Percentiles rank a stretch among this genome's conserved stretches.
phyloP scores from a whole-genome alignment of 2,113 vertebrate species.

The Dunckerocampus dactyliophorus region DNA sequence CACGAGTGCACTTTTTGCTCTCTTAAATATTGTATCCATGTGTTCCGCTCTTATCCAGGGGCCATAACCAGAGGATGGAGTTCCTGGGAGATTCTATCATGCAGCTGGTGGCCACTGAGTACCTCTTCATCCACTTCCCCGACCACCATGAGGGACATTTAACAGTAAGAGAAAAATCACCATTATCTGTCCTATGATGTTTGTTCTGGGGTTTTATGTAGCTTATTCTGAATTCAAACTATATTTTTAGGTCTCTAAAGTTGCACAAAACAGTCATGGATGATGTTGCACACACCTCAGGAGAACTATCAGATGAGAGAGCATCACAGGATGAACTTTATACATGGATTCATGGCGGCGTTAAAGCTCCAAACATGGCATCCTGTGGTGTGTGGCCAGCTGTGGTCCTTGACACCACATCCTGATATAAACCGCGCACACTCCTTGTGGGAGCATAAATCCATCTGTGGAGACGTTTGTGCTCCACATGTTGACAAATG shows the following conservation, averaged over 20 bases:
- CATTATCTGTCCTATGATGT: background rate
- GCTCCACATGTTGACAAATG: background rate
- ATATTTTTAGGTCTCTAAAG: no score
- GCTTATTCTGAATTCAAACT: no score
- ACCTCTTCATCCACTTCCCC: conserved; percentile 98
- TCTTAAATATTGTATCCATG: background rate
- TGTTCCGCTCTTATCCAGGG: conserved; percentile 70
- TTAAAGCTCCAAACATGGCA: background rate
- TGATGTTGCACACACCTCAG: no score
- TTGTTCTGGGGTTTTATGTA: no score
- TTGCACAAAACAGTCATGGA: no score
- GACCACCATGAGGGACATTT: conserved; percentile 98
- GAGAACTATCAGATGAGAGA: no score
- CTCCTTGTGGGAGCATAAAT: background rate
- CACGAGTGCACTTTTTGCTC: background rate
- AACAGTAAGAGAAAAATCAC: conserved; percentile 77
- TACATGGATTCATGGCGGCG: no score
- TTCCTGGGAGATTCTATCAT: conserved; percentile 99
- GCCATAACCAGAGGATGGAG: conserved; percentile 99
- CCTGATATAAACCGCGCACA: background rate
- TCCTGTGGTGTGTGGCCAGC: background rate
- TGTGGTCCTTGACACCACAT: background rate
- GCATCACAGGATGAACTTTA: no score
- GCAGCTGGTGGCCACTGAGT: conserved; percentile 97
- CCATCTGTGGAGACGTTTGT: background rate